Base-by-base conservation (phyloP, 2,797 vertebrate species). In the Acanthurus leucopareius region DNA sequence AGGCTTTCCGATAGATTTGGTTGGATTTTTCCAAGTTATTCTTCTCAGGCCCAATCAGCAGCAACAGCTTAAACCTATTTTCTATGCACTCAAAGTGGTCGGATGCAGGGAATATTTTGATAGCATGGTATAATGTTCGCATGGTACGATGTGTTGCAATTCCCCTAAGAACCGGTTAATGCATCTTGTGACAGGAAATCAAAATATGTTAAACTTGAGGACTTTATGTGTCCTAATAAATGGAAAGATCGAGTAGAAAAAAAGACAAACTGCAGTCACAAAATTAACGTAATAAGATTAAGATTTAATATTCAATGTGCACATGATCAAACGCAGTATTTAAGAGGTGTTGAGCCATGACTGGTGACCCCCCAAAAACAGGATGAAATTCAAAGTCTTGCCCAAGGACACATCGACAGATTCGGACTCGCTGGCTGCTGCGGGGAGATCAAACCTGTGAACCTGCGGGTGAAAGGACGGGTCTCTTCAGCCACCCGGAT, bases 391-490 rank as follows among this genome's bases (percentile, higher is more conserved):
- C n/a, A 72, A 28, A 40, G 42, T 74, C 61, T 57, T 51, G 47
- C 32, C 68, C 49, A 82, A 75, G 76, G 75, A 71, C 61, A 14
- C 32, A 20, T 49, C 52, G 56, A 69, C 58, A 38, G 73, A 73
- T 70, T 20, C 14, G 65, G 61, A 52, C 45, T 47, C 38, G 0
- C 6, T 59, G 73, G 64, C 65, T 73, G 68, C 64, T 47, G 58
- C 56, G 20, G 52, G 53, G 66, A n/a, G 72, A 64, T 81, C 60
- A 75, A 59, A 75, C 38, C 56, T 69, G 57, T 70, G 49, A 57
- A 56, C 62, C 42, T 20, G 7, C 15, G 45, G 66, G 61, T 69
- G 56, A 88, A 67, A 53, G 49, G 47, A 44, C 63, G 44, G 25
- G 69, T 47, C 73, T 52, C 67, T 44, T 9, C 60, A 65, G 45